Percentiles rank a stretch among this genome's conserved stretches.
These are phyloP conservation scores for Drosophila phalerata DNA, from an alignment of 2,888 invertebrate species.

Conservation along the genomic window DNA sequence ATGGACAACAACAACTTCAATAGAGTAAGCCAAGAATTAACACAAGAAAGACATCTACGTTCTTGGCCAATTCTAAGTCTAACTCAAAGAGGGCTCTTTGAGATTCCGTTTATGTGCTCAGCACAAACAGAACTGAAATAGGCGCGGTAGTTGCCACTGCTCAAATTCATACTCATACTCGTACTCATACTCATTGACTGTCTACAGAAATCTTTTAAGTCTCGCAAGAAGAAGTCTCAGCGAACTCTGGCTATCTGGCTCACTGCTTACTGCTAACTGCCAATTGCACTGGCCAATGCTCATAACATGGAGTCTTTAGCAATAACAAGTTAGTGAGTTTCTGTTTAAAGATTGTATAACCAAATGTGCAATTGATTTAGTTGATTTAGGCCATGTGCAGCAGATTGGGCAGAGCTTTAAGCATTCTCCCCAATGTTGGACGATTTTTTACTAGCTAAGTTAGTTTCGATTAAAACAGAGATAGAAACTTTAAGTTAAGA, in stretches of 20 bases:
- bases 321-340: slow-evolving; percentile 60
- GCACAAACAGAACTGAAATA: slow-evolving; percentile 65
- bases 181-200: slow-evolving; percentile 4
- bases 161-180: neutral
- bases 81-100: slow-evolving; percentile 34
- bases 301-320: slow-evolving; percentile 54
- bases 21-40: slow-evolving; percentile 69
- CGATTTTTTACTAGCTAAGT: neutral
- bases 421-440: slow-evolving; percentile 16
- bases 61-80: slow-evolving; percentile 57
- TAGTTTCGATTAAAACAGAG: neutral
- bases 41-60: slow-evolving; percentile 34
- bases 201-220: slow-evolving; percentile 22
- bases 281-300: slow-evolving; percentile 30
- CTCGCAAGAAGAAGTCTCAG: slow-evolving; percentile 65
- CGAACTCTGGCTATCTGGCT: slow-evolving; percentile 3
- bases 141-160: slow-evolving; percentile 55
- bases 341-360: slow-evolving; percentile 63
- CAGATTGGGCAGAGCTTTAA: neutral
- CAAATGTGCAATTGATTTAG: slow-evolving; percentile 57
- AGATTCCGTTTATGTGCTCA: slow-evolving; percentile 43
- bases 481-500: too few relatives aligned
- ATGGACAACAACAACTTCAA: slow-evolving; percentile 38
- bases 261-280: too few relatives aligned
- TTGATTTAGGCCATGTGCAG: slow-evolving; percentile 48